Percentiles rank a stretch among this genome's conserved stretches.
Conservation (phyloP, 2,888 invertebrate species). For the Pyrgus malvae region DNA sequence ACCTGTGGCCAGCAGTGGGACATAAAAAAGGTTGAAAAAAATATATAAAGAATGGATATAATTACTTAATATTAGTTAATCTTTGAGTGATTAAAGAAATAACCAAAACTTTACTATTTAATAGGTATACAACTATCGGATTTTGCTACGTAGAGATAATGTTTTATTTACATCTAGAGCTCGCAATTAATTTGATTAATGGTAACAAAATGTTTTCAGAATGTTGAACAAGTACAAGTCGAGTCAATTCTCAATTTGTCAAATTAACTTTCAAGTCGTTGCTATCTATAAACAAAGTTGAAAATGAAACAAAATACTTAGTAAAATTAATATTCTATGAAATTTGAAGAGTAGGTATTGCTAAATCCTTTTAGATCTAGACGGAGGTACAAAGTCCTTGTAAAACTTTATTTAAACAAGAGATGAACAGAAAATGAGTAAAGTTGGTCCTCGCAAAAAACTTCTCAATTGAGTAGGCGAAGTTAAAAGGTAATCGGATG, state of each 20-base stretch:
- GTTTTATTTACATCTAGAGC: neutral
- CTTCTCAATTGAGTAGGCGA: slow-evolving; percentile 55
- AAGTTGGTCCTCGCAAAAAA: slow-evolving; percentile 66
- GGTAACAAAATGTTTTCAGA: neutral
- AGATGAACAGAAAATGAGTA: slow-evolving; percentile 72
- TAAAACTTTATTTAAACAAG: slow-evolving; percentile 67
- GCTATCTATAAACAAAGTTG: neutral
- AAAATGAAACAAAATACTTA: neutral
- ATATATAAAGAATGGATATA: no score
- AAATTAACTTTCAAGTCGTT: neutral
- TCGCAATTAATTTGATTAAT: neutral
- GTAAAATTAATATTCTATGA: slow-evolving; percentile 53
- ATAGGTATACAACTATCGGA: no score
- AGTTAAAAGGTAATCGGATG: slow-evolving; percentile 63
- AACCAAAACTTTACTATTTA: no score
- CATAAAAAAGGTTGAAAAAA: no score
- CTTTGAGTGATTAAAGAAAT: no score
- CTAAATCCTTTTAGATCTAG: slow-evolving; percentile 65
- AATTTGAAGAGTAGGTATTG: slow-evolving; percentile 59
- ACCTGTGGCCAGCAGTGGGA: no score
- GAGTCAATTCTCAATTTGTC: neutral
- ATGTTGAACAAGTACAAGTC: neutral
- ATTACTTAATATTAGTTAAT: no score
- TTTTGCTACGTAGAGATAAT: no score
- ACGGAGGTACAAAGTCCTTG: slow-evolving; percentile 53